Conservation (phyloP, 2,113 vertebrate species). For the Donacobius atricapilla region DNA sequence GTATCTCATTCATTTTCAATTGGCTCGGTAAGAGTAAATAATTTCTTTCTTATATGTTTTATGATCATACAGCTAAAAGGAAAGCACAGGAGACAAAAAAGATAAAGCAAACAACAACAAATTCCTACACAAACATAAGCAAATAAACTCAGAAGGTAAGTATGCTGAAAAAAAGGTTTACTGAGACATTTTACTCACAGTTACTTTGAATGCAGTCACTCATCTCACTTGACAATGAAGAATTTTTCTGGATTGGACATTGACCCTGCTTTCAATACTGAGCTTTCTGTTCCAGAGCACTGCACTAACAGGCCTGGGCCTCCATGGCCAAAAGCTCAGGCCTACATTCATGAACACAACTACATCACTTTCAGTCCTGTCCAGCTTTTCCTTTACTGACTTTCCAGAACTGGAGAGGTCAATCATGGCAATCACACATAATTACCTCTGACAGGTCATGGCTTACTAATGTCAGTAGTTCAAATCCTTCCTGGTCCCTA, state of each 20-base stretch:
- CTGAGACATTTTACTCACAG: not conserved
- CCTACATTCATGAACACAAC: not conserved
- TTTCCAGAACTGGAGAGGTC: not conserved
- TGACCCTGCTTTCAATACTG: not conserved
- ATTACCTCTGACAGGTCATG: not conserved
- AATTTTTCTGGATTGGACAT: not conserved
- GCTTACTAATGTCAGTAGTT: not conserved
- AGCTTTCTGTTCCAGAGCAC: not conserved
- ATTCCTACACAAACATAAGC: not conserved
- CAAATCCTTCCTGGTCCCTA: not conserved
- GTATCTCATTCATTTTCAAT: not conserved
- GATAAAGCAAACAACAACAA: not conserved
- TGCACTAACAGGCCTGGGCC: not conserved
- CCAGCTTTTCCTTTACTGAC: not conserved
- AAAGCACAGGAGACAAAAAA: not conserved
- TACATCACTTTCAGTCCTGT: not conserved
- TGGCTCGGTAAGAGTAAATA: not conserved
- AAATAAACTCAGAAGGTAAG: not conserved
- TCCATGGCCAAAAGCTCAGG: not conserved
- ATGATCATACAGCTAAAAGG: not conserved
- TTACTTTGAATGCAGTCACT: not conserved
- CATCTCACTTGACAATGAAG: not conserved
- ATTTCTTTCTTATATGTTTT: not conserved
- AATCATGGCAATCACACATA: not conserved
- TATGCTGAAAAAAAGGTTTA: not conserved